Evolutionary conservation across 2,113 vertebrate species (phyloP).

Genomic region (Cervus canadensis): DNA sequence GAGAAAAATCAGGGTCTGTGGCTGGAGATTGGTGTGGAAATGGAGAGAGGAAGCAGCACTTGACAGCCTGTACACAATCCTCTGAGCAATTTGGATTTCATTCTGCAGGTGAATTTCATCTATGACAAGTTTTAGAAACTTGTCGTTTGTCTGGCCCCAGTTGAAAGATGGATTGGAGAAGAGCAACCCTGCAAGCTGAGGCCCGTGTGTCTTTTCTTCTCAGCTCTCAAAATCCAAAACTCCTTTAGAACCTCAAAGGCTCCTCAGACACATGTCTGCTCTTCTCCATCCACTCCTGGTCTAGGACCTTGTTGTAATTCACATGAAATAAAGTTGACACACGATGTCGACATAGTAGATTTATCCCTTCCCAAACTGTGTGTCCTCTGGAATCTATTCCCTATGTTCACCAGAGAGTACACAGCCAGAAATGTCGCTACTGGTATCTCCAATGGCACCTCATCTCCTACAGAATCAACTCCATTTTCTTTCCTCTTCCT

Average conservation of each 20-base stretch:
- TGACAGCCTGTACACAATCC: not conserved
- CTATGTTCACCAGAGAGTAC: not conserved
- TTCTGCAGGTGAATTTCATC: not conserved
- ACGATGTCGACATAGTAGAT: not conserved
- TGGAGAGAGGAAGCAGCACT: not conserved
- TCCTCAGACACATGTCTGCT: not conserved
- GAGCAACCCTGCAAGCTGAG: not conserved
- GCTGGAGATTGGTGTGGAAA: not conserved
- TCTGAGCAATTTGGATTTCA: not conserved
- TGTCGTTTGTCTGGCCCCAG: not conserved
- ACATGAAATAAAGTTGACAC: not conserved
- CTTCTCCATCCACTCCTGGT: not conserved
- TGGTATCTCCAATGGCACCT: too few relatives aligned
- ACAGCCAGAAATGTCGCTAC: not conserved
- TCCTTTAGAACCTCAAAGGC: not conserved
- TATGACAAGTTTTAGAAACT: not conserved
- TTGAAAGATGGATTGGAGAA: not conserved
- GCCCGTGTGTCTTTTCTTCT: not conserved
- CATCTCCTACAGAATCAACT: not conserved
- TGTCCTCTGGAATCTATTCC: not conserved
- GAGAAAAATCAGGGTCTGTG: not conserved
- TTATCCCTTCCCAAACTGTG: not conserved
- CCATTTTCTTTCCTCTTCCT: not conserved
- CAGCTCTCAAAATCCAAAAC: not conserved
- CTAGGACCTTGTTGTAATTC: not conserved